phyloP scores from a whole-genome alignment of 2,888 invertebrate genomes.

The Xanthia icteritia region DNA sequence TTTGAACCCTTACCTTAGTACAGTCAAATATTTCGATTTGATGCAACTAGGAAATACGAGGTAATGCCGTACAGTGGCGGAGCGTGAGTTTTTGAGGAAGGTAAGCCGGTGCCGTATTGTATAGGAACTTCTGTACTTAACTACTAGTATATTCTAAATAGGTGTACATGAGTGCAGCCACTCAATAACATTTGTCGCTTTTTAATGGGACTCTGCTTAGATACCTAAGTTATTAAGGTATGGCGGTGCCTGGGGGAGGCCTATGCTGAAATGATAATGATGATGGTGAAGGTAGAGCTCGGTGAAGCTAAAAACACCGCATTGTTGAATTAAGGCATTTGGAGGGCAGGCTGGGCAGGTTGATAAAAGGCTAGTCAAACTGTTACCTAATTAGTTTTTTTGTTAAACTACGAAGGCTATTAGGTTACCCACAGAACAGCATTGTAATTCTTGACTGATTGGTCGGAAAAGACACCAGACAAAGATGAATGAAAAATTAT shows the following conservation, averaged over 20 bases:
- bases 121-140: slow-evolving; percentile 29
- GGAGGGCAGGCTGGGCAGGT: no score
- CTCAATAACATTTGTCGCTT: slow-evolving; percentile 34
- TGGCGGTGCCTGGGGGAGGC: no score
- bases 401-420: background rate
- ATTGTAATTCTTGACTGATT: background rate
- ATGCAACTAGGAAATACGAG: background rate
- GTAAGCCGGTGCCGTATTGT: no score
- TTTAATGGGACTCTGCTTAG: slow-evolving; percentile 27
- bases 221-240: no score
- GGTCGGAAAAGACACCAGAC: background rate
- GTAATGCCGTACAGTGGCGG: background rate
- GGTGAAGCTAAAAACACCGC: slow-evolving; percentile 6
- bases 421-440: background rate
- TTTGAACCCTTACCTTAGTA: background rate
- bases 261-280: no score
- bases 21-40: background rate
- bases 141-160: slow-evolving; percentile 15
- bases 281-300: slow-evolving; percentile 6
- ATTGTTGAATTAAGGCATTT: slow-evolving; percentile 12
- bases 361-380: background rate
- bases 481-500: background rate
- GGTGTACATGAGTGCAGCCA: slow-evolving; percentile 27
- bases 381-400: background rate
- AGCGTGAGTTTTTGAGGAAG: no score